These are phyloP conservation scores for Chrysocyon brachyurus DNA, from an alignment of 2,797 vertebrate species.

Conservation along the genomic window DNA sequence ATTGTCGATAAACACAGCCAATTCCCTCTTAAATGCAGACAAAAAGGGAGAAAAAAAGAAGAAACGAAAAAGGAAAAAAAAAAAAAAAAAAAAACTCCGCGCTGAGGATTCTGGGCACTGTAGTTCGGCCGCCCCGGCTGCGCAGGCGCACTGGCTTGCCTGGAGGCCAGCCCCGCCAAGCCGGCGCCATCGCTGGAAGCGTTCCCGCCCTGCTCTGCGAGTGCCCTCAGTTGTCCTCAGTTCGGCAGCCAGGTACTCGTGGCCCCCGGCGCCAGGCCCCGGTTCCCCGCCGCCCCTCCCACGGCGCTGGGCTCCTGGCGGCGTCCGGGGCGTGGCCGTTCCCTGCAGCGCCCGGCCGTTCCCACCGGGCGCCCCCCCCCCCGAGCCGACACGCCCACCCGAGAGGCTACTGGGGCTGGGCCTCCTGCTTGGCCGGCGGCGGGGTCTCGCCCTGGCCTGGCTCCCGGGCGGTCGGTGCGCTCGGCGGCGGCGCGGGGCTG, in stretches of 20 bases:
- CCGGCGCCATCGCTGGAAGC: slow-evolving; percentile 22
- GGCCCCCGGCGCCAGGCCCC: not conserved
- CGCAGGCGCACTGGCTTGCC: slow-evolving; percentile 35
- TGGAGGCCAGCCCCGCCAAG: accelerated
- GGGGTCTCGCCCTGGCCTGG: accelerated
- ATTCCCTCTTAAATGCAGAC: not conserved
- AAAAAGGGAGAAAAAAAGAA: not conserved
- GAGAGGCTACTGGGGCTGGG: not conserved
- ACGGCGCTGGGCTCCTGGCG: not conserved
- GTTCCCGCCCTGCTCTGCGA: slow-evolving; percentile 41
- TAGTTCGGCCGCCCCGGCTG: not conserved
- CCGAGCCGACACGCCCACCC: not conserved
- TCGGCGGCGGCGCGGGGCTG: not conserved
- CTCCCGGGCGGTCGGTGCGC: accelerated
- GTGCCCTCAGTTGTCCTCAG: not conserved
- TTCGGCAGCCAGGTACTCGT: slow-evolving; percentile 48
- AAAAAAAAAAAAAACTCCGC: accelerated
- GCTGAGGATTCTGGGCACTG: slow-evolving; percentile 8
- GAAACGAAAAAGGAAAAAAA: accelerated
- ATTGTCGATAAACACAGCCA: not conserved
- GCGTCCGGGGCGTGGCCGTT: slow-evolving; percentile 38
- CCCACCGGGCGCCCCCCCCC: too few relatives aligned
- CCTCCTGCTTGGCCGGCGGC: not conserved
- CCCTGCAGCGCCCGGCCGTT: accelerated
- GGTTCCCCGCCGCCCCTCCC: not conserved